Conservation (phyloP, 2,113 vertebrate genomes). For the Phoxinus phoxinus region DNA sequence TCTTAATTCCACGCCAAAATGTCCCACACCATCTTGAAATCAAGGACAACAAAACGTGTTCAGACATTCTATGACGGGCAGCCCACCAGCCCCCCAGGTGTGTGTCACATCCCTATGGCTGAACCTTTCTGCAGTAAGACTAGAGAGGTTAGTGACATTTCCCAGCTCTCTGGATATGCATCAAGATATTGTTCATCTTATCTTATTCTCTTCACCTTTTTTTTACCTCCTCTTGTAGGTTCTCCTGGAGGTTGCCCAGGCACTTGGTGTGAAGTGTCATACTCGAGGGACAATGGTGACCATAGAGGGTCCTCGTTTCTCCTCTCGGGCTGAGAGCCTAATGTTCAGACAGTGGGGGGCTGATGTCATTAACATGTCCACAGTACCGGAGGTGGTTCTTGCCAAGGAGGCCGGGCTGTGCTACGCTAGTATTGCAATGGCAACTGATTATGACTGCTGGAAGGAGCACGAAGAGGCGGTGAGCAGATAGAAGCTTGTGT, state of each 20-base stretch:
- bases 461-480: constrained; percentile 95
- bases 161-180: neutral
- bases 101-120: constrained; percentile 93
- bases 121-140: constrained; percentile 94
- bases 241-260: constrained; percentile 85
- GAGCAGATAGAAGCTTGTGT: constrained; percentile 59
- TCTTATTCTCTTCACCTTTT: neutral
- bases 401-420: constrained; percentile 94
- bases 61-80: constrained; percentile 90
- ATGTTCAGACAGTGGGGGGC: constrained; percentile 94
- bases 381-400: constrained; percentile 94
- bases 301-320: constrained; percentile 95
- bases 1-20: neutral
- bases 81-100: constrained; percentile 79
- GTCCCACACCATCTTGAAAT: constrained; percentile 17
- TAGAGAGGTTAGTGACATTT: constrained; percentile 83
- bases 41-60: constrained; percentile 88
- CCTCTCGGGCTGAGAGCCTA: constrained; percentile 90
- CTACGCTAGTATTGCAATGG: constrained; percentile 96
- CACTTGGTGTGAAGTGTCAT: constrained; percentile 89
- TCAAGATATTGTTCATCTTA: neutral
- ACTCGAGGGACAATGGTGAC: constrained; percentile 88
- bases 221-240: constrained; percentile 72
- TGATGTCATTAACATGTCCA: constrained; percentile 98
- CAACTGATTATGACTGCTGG: constrained; percentile 98